phyloP scores from a whole-genome alignment of 2,888 invertebrate genomes.

The Dendrolimus houi region DNA sequence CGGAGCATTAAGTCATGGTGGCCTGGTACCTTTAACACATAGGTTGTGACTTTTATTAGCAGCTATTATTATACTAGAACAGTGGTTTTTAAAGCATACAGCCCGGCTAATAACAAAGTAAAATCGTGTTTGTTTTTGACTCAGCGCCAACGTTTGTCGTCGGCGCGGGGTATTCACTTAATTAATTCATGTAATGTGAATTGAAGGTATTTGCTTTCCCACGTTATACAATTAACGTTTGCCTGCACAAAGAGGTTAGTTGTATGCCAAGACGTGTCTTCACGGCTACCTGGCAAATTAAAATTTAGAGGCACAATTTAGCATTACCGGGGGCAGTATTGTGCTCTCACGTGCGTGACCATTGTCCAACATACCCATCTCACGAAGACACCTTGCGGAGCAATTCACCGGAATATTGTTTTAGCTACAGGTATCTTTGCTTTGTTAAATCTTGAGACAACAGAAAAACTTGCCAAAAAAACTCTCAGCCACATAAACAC shows the following conservation, averaged over 20 bases:
- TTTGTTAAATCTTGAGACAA: constrained; percentile 32
- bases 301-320: constrained; percentile 34
- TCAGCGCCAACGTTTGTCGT: no score
- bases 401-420: constrained; percentile 62
- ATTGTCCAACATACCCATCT: constrained; percentile 38
- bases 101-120: no score
- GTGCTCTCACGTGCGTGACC: constrained; percentile 48
- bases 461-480: constrained; percentile 23
- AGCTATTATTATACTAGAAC: no score
- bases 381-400: constrained; percentile 54
- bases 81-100: no score
- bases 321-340: constrained; percentile 33
- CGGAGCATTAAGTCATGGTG: no score
- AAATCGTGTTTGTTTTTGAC: no score
- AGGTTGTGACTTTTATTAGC: no score
- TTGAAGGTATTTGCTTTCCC: neutral
- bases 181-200: neutral
- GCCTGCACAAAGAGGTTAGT: neutral
- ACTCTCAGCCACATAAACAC: constrained; percentile 37
- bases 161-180: no score
- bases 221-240: neutral
- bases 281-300: constrained; percentile 53
- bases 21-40: no score
- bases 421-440: constrained; percentile 55
- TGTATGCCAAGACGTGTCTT: constrained; percentile 45